A percentile compares a stretch with the other conserved stretches of the same genome.
Evolutionary conservation across 2,888 invertebrate genomes (phyloP).

Genomic region (Geophilus truncorum): DNA sequence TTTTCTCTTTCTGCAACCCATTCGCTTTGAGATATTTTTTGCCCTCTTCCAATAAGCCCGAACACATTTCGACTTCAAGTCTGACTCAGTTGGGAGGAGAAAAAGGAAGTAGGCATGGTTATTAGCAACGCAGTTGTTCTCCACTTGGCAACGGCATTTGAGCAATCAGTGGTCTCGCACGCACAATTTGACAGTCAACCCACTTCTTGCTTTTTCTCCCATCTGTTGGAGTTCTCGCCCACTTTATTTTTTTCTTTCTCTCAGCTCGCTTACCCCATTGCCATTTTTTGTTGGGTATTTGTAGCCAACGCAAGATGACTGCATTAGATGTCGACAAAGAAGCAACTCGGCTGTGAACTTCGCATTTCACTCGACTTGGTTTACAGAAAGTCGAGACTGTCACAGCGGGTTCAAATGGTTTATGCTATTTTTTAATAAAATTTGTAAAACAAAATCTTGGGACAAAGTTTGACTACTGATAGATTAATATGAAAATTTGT

Average conservation of each 20-base stretch:
- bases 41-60: background rate
- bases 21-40: background rate
- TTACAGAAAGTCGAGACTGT: too few species aligned
- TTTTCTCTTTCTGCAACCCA: slow-evolving; percentile 21
- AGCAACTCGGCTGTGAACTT: background rate
- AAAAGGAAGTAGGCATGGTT: background rate
- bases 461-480: background rate
- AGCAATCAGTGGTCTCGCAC: background rate
- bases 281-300: background rate
- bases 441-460: too few species aligned
- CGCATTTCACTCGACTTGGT: background rate
- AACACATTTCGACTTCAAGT: background rate
- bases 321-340: background rate
- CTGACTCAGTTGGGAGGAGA: background rate
- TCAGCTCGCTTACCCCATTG: background rate
- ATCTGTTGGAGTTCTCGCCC: background rate
- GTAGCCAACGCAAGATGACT: background rate
- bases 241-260: background rate
- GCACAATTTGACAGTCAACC: background rate
- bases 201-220: background rate
- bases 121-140: background rate
- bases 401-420: too few species aligned
- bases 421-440: too few species aligned
- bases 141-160: background rate
- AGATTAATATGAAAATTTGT: background rate